Conservation (phyloP, 2,888 invertebrate species). For the Pseudolycoriella hygida region DNA sequence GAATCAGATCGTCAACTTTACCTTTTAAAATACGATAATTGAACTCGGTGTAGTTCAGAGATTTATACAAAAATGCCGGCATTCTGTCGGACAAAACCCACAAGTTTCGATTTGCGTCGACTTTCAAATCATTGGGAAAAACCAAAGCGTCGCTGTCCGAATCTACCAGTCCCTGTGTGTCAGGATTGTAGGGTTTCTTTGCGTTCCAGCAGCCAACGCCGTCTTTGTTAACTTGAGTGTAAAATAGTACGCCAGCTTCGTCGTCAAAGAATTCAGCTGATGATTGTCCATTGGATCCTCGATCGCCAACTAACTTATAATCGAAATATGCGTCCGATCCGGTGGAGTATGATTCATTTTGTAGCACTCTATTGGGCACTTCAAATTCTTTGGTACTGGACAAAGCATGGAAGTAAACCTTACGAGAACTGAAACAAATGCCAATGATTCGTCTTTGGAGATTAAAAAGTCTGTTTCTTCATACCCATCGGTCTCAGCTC, state of each 20-base stretch:
- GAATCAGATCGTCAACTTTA: slow-evolving; percentile 23
- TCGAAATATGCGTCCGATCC: slow-evolving; percentile 47
- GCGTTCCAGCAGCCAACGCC: slow-evolving; percentile 71
- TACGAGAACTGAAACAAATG: slow-evolving; percentile 35
- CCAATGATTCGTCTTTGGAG: neutral
- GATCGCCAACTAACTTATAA: slow-evolving; percentile 52
- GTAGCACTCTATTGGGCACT: slow-evolving; percentile 53
- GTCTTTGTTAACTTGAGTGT: slow-evolving; percentile 59
- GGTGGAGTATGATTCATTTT: slow-evolving; percentile 52
- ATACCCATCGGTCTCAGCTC: slow-evolving; percentile 40
- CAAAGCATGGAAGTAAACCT: slow-evolving; percentile 67
- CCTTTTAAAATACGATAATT: slow-evolving; percentile 38
- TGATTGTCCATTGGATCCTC: slow-evolving; percentile 53
- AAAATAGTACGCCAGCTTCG: slow-evolving; percentile 50
- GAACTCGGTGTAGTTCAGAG: slow-evolving; percentile 43
- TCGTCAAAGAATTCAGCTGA: slow-evolving; percentile 55
- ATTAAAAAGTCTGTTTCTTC: neutral
- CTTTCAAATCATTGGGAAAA: slow-evolving; percentile 64
- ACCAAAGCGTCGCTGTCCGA: slow-evolving; percentile 47
- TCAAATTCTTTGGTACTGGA: slow-evolving; percentile 65
- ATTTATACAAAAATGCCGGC: slow-evolving; percentile 49
- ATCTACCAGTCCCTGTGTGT: slow-evolving; percentile 47
- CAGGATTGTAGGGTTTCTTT: slow-evolving; percentile 39
- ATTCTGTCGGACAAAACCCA: slow-evolving; percentile 66
- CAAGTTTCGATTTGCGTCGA: slow-evolving; percentile 41